Evolutionary conservation across 2,888 invertebrate species (phyloP).

Genomic region (Drosophila merina): DNA sequence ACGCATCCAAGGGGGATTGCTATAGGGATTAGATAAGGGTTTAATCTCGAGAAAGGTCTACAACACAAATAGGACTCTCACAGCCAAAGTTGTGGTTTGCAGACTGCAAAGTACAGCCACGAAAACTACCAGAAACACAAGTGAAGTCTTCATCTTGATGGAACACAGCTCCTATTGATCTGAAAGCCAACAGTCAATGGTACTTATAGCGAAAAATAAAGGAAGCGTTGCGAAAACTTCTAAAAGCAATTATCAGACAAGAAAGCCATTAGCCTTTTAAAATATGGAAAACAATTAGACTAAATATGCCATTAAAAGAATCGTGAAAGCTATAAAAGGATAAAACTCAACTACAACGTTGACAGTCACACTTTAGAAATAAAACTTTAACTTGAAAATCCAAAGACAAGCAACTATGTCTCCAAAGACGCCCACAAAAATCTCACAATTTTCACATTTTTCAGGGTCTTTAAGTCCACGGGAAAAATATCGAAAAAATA

Average conservation of each 20-base stretch:
- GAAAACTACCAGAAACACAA: neutral
- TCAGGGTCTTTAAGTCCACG: too few relatives aligned
- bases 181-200: neutral
- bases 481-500: too few relatives aligned
- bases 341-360: neutral
- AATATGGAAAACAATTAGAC: too few relatives aligned
- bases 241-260: neutral
- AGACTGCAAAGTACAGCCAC: neutral
- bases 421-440: too few relatives aligned
- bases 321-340: neutral
- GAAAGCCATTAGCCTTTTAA: neutral
- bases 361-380: neutral
- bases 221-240: neutral
- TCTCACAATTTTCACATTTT: too few relatives aligned
- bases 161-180: neutral
- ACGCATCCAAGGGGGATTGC: neutral
- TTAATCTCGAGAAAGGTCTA: neutral
- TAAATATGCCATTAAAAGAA: neutral
- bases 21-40: neutral
- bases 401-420: too few relatives aligned
- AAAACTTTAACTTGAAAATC: too few relatives aligned
- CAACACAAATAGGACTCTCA: neutral
- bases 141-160: neutral
- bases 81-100: neutral
- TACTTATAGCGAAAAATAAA: neutral